Base-by-base conservation (phyloP, 2,113 vertebrate species). In the Haliaeetus leucogaster region DNA sequence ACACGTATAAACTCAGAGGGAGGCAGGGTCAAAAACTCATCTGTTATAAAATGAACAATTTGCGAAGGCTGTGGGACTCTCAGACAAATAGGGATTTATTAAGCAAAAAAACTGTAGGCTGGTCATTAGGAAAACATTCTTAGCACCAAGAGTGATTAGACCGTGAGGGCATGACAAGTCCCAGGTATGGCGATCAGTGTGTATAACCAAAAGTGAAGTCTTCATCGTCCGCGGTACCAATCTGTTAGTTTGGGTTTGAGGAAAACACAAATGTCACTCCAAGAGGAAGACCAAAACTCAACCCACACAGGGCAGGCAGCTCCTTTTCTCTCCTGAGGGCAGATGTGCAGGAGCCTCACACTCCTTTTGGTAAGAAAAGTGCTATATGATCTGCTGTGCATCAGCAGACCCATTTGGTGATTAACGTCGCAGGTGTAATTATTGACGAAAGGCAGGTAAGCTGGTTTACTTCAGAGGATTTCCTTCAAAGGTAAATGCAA, bases 391-490 rank as follows among this genome's bases (percentile, higher is more conserved):
- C 74, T 16, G 11, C 38, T 20, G 0, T 4, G 12, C 65, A 14
- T 32, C 9, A 29, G 8, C 61, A 72, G 21, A 42, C 8, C n/a
- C 19, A 2, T 22, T n/a, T 32, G n/a, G 26, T 65, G 62, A 87
- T n/a, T 82, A 50, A 25, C 1, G 1, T 18, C 16, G 36, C 23
- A 56, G 32, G 70, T 78, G 67, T 50, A 83, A 70, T 86, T 79
- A 79, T 5, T 47, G 53, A 55, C 7, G 16, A 82, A 66, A 91
- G 26, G 36, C 72, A 84, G 67, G 58, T 25, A 67, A 92, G 27
- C 62, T 87, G 17, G 42, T 93, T 87, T 68, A 53, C 74, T 95
- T 92, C 88, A 65, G 58, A 87, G 32, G 13, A 17, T 73, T 94
- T 86, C 55, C 62, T 40, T 89, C 76, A 78, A 62, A 91, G 27